A percentile compares a stretch with the other conserved stretches of the same genome.
phyloP scores from a whole-genome alignment of 2,888 invertebrate species.

The Drosophila buzzatii region DNA sequence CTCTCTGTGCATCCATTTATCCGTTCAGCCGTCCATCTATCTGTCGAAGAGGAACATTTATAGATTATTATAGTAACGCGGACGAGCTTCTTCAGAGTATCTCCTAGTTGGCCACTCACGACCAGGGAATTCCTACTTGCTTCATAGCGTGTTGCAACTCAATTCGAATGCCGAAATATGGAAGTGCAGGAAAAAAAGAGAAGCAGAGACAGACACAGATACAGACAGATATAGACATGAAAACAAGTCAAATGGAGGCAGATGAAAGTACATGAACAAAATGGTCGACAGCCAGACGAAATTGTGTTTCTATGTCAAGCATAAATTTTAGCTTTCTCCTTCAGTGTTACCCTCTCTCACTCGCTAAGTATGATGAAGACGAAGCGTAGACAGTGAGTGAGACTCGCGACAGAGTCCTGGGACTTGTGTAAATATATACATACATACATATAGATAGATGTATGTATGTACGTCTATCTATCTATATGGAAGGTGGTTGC shows the following conservation, averaged over 20 bases:
- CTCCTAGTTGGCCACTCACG: not conserved
- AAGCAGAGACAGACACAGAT: not conserved
- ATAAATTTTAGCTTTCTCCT: conserved; percentile 65
- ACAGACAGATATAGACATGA: conserved; percentile 24
- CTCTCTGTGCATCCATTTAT: too few relatives aligned
- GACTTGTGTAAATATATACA: not conserved
- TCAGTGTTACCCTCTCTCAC: not conserved
- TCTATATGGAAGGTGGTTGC: conserved; percentile 12
- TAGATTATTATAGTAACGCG: not conserved
- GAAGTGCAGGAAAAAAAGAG: not conserved
- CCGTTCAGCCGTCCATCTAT: not conserved
- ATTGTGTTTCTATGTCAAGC: conserved; percentile 81
- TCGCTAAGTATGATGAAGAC: conserved; percentile 48
- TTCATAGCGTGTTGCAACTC: conserved; percentile 54
- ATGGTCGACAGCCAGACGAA: conserved; percentile 68
- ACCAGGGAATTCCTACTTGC: not conserved
- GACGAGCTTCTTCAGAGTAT: not conserved
- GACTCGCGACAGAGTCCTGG: conserved; percentile 13
- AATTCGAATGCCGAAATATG: conserved; percentile 42
- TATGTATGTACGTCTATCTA: not conserved
- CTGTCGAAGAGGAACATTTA: too few relatives aligned
- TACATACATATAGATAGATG: not conserved
- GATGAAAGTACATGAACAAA: conserved; percentile 51
- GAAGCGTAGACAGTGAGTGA: conserved; percentile 57
- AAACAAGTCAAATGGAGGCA: conserved; percentile 50